Conservation (phyloP, 2,113 vertebrate genomes). For the Pseudorhombus dupliciocellatus region DNA sequence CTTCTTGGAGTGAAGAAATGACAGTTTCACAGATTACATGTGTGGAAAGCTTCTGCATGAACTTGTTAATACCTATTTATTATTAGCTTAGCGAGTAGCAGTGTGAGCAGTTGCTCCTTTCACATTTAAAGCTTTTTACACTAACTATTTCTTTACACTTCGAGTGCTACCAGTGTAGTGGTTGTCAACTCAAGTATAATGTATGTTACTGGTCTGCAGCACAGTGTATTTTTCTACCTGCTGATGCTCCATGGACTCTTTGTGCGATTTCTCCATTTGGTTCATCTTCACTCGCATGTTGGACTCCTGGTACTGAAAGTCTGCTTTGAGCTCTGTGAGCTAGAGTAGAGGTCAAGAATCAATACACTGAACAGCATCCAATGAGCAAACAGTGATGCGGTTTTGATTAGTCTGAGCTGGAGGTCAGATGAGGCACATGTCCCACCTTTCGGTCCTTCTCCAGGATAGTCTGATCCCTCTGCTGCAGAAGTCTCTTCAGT, state of each 20-base stretch:
- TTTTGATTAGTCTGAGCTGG: not conserved
- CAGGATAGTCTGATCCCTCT: slow-evolving; percentile 96
- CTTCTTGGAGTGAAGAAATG: too few species aligned
- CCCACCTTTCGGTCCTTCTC: slow-evolving; percentile 97
- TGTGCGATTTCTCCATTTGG: slow-evolving; percentile 98
- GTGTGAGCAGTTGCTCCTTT: too few species aligned
- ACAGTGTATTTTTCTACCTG: slow-evolving; percentile 81
- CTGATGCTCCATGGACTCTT: slow-evolving; percentile 95
- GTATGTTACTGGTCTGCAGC: too few species aligned
- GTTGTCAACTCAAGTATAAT: too few species aligned
- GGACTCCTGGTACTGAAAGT: slow-evolving; percentile 98
- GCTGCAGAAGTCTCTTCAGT: slow-evolving; percentile 95
- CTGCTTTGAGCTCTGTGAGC: slow-evolving; percentile 97
- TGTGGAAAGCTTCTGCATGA: not conserved
- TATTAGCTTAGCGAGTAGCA: not conserved
- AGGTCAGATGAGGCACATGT: not conserved
- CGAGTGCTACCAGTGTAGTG: too few species aligned
- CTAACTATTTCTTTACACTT: too few species aligned
- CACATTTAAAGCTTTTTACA: not conserved
- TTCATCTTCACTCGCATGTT: slow-evolving; percentile 99
- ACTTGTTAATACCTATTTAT: not conserved
- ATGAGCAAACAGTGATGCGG: not conserved
- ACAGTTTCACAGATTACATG: too few species aligned
- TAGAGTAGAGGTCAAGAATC: slow-evolving; percentile 61
- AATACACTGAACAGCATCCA: not conserved